These are phyloP conservation scores for Hermatobates lingyangjiaoensis DNA, from an alignment of 1,140 invertebrate genomes.

Conservation along the genomic window DNA sequence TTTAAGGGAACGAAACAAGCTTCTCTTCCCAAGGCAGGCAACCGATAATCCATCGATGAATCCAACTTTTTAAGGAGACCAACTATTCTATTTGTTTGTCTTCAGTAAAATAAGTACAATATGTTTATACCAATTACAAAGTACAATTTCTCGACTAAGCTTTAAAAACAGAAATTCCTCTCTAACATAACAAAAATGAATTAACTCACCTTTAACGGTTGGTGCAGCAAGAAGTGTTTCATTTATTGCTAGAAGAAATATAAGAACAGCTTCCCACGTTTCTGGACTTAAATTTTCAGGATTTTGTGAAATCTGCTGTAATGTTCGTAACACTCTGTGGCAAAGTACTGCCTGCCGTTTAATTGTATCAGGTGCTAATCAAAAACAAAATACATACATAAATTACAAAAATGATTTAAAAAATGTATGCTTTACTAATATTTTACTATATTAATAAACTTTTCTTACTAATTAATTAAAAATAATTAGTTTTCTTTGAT, in stretches of 20 bases:
- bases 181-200: too few species aligned
- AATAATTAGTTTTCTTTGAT: too few species aligned
- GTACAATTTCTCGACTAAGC: too few species aligned
- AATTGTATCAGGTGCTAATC: conserved; percentile 64
- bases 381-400: conserved; percentile 12
- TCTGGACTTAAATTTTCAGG: conserved; percentile 58
- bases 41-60: too few species aligned
- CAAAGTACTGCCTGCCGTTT: conserved; percentile 87
- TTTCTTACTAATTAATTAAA: neutral
- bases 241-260: conserved; percentile 83
- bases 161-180: too few species aligned
- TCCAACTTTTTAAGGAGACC: too few species aligned
- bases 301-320: conserved; percentile 69
- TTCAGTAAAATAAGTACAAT: too few species aligned
- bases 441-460: neutral
- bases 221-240: conserved; percentile 80
- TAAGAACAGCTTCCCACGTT: conserved; percentile 77
- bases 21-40: too few species aligned
- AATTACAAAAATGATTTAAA: neutral
- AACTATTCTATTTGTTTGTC: too few species aligned
- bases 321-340: conserved; percentile 75
- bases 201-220: conserved; percentile 64
- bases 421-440: neutral
- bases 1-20: too few species aligned
- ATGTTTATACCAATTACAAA: too few species aligned